Evolutionary conservation across 2,113 vertebrate genomes (phyloP).

Genomic region (Guaruba guarouba): DNA sequence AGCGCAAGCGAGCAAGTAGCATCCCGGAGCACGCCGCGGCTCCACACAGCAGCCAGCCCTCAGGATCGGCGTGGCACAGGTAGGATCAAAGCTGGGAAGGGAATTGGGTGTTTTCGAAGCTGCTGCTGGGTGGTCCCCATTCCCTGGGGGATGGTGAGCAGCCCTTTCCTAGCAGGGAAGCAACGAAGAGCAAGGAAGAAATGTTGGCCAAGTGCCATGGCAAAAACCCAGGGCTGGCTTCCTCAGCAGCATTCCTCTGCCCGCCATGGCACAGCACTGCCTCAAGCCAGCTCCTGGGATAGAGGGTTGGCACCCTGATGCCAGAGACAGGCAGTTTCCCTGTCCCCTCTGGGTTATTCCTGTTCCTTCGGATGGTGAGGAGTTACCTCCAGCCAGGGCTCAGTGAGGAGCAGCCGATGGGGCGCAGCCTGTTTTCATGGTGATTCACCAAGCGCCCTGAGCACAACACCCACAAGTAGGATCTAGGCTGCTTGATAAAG

Average conservation of each 20-base stretch:
- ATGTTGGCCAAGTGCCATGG: neutral
- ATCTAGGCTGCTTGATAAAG: neutral
- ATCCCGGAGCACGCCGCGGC: accelerated
- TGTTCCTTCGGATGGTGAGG: accelerated
- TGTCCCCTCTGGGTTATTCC: neutral
- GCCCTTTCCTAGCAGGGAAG: neutral
- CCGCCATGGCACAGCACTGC: accelerated
- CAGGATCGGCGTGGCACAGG: neutral
- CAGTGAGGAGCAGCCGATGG: accelerated
- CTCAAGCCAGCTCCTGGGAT: no score
- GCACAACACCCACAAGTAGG: accelerated
- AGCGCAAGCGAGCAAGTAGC: neutral
- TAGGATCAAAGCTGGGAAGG: neutral
- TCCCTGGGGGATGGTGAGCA: neutral
- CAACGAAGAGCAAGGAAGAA: neutral
- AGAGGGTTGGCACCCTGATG: neutral
- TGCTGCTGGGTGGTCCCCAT: accelerated
- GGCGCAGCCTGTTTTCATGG: neutral
- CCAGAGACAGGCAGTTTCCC: neutral
- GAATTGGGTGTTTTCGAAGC: neutral
- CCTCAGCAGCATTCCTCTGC: neutral
- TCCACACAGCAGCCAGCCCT: neutral
- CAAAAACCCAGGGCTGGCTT: accelerated
- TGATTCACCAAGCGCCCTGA: neutral
- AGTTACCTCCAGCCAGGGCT: neutral